Base-by-base conservation (phyloP, 2,113 vertebrate species). In the Callipepla californica region DNA sequence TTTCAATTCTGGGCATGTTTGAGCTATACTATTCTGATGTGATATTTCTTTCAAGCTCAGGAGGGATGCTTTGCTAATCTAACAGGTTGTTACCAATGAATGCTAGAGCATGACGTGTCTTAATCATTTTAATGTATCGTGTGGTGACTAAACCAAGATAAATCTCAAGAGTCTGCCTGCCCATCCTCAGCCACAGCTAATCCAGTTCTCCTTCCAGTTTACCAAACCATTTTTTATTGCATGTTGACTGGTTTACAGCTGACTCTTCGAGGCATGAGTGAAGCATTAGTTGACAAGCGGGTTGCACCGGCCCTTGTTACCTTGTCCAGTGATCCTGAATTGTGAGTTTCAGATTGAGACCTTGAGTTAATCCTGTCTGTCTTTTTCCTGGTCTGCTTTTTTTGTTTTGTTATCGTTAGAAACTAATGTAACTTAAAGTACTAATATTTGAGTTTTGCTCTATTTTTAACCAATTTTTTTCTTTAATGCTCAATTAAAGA, bases 241-340 rank as follows among this genome's bases (percentile, higher is more conserved):
- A 98, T 99, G 98, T 98, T 99, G 98, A 98, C 98, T 98, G 99
- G 98, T 98, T 97, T 99, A 98, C 99, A 99, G 99, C 99, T 99
- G 98, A 98, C 98, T 98, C 98, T 99, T 97, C 98, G 98, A 98
- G 99, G 99, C 99, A 99, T 99, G 99, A 98, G 97, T 97, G 99
- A 99, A 99, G 98, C 99, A 96, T 99, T 99, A 99, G 98, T 99
- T 98, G 99, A 98, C 98, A 99, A 99, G 98, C 98, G 98, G 98
- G 99, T 99, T 98, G 99, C 99, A 98, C 99, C 99, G 97, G 99
- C 99, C 97, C 99, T 99, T 98, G 99, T 99, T 98, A 99, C 99
- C 98, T 99, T 99, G 98, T 99, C 99, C 99, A 99, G 99, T 99
- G 99, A 99, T 98, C 99, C 99, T 96, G 98, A 99, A 99, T 99